These are phyloP conservation scores for Cebidichthys violaceus DNA, from an alignment of 2,113 vertebrate genomes.

Conservation along the genomic window DNA sequence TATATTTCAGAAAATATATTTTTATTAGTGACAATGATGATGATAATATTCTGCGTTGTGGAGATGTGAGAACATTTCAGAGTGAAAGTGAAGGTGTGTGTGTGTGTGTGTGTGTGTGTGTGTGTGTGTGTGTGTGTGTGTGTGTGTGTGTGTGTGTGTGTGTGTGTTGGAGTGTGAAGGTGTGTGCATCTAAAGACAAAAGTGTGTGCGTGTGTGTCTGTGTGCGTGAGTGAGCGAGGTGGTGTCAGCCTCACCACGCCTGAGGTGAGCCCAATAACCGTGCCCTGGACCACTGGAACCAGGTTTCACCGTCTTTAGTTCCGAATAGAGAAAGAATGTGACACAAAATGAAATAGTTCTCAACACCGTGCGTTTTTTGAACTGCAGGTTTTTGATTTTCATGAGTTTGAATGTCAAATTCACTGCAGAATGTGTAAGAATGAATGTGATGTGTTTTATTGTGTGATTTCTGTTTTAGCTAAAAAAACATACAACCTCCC, in stretches of 20 bases:
- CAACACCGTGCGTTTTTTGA: conserved; percentile 4
- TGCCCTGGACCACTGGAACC: conserved; percentile 61
- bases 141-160: conserved; percentile 13
- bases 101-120: conserved; percentile 73
- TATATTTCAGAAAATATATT: conserved; percentile 1
- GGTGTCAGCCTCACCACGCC: conserved; percentile 69
- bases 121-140: conserved; percentile 39
- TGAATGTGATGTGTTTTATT: background rate
- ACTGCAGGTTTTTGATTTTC: conserved; percentile 13
- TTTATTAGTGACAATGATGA: background rate
- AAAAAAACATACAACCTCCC: conserved; percentile 21
- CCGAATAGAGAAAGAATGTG: conserved; percentile 58
- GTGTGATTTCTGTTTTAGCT: background rate
- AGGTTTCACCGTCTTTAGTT: conserved; percentile 71
- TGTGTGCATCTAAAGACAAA: conserved; percentile 62
- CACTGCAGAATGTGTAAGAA: background rate
- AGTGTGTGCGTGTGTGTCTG: conserved; percentile 21
- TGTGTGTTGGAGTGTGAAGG: conserved; percentile 72
- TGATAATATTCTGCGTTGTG: conserved; percentile 13
- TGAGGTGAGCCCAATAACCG: conserved; percentile 78
- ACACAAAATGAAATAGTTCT: conserved; percentile 52
- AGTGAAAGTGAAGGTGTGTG: conserved; percentile 65
- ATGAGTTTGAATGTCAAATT: background rate
- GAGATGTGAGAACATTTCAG: conserved; percentile 36
- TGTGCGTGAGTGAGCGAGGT: background rate